Conservation (phyloP, 2,888 invertebrate genomes). For the Anagyrus pseudococci region DNA sequence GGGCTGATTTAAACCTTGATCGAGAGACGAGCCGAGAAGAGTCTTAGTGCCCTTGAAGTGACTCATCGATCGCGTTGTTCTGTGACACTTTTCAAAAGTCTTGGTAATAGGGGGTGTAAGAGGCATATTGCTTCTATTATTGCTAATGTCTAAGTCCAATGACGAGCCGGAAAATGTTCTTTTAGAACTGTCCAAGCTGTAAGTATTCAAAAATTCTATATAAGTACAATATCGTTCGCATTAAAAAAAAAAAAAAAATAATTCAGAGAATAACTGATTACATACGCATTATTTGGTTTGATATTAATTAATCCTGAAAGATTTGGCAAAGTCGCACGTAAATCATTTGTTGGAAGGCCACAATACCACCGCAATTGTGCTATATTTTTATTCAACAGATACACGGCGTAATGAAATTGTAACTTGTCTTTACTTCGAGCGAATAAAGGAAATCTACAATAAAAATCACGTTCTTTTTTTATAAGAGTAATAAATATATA, state of each 20-base stretch:
- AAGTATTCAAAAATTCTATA: neutral
- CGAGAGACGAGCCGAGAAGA: slow-evolving; percentile 56
- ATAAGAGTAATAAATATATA: neutral
- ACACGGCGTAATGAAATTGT: slow-evolving; percentile 88
- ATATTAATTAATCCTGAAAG: slow-evolving; percentile 68
- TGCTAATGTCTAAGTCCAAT: slow-evolving; percentile 55
- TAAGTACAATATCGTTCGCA: slow-evolving; percentile 1
- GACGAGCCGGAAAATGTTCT: slow-evolving; percentile 61
- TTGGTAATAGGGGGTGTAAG: slow-evolving; percentile 55
- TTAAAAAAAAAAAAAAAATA: slow-evolving; percentile 4
- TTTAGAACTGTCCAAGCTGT: slow-evolving; percentile 57
- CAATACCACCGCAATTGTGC: slow-evolving; percentile 85
- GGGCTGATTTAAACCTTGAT: slow-evolving; percentile 57
- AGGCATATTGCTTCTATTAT: slow-evolving; percentile 48
- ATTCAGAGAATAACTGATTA: slow-evolving; percentile 13
- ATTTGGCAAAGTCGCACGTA: slow-evolving; percentile 80
- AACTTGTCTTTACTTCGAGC: slow-evolving; percentile 79
- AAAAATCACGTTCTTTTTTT: slow-evolving; percentile 18
- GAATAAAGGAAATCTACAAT: slow-evolving; percentile 81
- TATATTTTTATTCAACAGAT: slow-evolving; percentile 92
- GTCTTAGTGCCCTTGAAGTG: slow-evolving; percentile 53
- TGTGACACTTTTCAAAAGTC: slow-evolving; percentile 53
- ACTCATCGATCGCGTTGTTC: slow-evolving; percentile 51
- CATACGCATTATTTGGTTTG: slow-evolving; percentile 55
- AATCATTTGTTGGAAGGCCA: slow-evolving; percentile 75